Evolutionary conservation across 2,888 invertebrate genomes (phyloP), one percentile per base, ranked within the genome.

Genomic region (Watsonalla cultraria): DNA sequence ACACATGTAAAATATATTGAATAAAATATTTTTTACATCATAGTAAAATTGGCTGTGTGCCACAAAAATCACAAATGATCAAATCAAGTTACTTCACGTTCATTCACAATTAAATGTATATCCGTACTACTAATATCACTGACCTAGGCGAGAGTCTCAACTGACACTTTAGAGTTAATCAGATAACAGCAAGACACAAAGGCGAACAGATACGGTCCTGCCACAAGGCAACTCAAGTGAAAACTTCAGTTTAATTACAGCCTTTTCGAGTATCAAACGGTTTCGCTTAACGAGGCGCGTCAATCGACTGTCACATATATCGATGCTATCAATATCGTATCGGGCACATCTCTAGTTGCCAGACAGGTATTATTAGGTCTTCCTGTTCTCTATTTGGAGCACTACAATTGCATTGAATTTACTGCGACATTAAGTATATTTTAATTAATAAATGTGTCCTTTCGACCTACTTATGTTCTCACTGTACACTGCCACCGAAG

Each of bases 361-460:
- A 82, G 85, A 84, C 86, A 75, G 78, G 88, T 88, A 88, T 86
- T 87, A 86, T 88, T 87, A 88, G 85, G 86, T 86, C 85, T 88
- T 88, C 87, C 84, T 85, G 85, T 78, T 84, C 82, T 86, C 81
- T 74, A 81, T 84, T 80, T 78, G 76, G 66, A 78, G 81, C 78
- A 78, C 75, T 76, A 80, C 80, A 78, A 80, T 82, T 78, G 78
- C 66, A 65, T 67, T 68, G 15, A 37, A 9, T 39, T 34, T 13
- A 35, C 49, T 49, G 35, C 37, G 49, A 49, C 49, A 49, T 15
- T 37, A 49, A 9, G 35, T 37, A 13, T 35, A 49, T 37, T 15
- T 39, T 15, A 6, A 39, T 49, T 42, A 42, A 5, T 42, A 42
- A 42, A 42, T 42, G 42, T 42, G 9, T 37, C 9, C 9, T 42